Base-by-base conservation (phyloP, 2,113 vertebrate species). In the Mormyrus iriodes region DNA sequence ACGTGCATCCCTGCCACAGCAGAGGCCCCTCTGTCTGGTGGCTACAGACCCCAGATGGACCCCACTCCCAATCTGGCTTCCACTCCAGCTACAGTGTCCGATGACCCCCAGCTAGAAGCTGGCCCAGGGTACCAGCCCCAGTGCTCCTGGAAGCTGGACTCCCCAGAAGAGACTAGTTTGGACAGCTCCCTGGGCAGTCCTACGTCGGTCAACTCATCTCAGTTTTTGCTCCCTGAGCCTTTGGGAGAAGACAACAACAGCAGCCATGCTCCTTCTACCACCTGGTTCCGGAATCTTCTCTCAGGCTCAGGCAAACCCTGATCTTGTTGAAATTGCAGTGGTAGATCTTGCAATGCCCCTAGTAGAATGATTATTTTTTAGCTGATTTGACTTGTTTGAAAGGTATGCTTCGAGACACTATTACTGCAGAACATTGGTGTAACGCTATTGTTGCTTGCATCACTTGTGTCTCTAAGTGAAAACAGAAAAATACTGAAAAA, bases 151-250 rank as follows among this genome's bases (percentile, higher is more conserved):
- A 95, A 95, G 35, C 10, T 93, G 84, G 95, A 96, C 89, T 97
- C 96, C 52, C 97, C 98, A 0, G 95, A 93, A 88, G 97, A 96
- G 88, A 96, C 93, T 92, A 95, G 94, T 88, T 88, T 92, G 17
- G 96, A 96, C 73, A 95, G 96, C 17, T 96, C 94, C 12, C 96
- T 99, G 85, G 98, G 98, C 65, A 99, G 98, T 86, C 98, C 98
- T 0, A 98, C 97, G 24, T 99, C 98, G 0, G 92, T 99, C 90
- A 97, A 97, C 90, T 99, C 98, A 84, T 97, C 98, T 31, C 98
- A 99, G 90, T 99, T 99, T 94, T 95, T 99, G 90, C 97, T 99
- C 90, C 97, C 97, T 0, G 94, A 96, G 3, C 91, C 88, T 21
- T 85, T 87, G 1, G 92, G 95, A 3, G 97, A 96, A 91, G 96